These are phyloP conservation scores for Lithophane socia DNA, from an alignment of 2,888 invertebrate species.

Conservation along the genomic window DNA sequence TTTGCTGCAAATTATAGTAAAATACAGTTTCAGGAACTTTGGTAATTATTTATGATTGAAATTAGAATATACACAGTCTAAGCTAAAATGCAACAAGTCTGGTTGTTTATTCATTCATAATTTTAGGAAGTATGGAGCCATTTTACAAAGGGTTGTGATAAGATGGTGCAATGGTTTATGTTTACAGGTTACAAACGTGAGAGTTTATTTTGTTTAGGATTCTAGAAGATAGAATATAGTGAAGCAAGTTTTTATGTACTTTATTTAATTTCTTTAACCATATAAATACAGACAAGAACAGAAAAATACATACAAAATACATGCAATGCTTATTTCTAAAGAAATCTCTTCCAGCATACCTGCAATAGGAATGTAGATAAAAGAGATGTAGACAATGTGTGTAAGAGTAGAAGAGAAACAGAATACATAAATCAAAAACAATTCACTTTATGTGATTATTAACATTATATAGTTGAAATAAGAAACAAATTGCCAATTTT, in stretches of 20 bases:
- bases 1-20: neutral
- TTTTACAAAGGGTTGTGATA: neutral
- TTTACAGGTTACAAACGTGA: neutral
- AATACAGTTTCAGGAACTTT: neutral
- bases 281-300: too few relatives aligned
- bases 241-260: neutral
- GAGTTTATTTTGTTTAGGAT: neutral
- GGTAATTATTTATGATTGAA: neutral
- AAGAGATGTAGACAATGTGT: too few relatives aligned
- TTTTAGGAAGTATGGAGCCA: neutral
- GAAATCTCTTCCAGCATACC: too few relatives aligned
- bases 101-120: constrained; percentile 16
- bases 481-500: neutral
- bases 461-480: neutral
- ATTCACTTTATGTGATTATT: neutral
- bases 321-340: too few relatives aligned
- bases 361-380: too few relatives aligned
- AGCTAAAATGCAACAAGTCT: constrained; percentile 29
- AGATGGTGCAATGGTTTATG: constrained; percentile 12
- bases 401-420: too few relatives aligned
- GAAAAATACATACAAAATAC: too few relatives aligned
- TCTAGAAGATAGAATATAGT: neutral
- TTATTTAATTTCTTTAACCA: too few relatives aligned
- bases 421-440: too few relatives aligned
- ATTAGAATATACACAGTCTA: neutral